Percentiles rank a stretch among this genome's conserved stretches.
These are phyloP conservation scores for Anastatus disparis DNA, from an alignment of 1,140 invertebrate genomes.

Conservation along the genomic window DNA sequence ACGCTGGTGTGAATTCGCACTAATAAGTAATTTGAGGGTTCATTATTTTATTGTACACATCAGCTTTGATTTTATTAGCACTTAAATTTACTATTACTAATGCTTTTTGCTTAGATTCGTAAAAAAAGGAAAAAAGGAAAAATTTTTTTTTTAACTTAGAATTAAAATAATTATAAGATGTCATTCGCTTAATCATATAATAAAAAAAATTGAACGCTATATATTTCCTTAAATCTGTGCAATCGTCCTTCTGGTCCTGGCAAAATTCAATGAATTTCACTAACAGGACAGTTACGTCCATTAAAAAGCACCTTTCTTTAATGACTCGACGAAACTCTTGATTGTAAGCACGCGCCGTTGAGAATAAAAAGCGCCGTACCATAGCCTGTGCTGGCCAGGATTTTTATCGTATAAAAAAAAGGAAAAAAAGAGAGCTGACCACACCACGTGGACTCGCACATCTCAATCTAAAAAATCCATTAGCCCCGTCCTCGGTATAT, in stretches of 20 bases:
- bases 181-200: too few species aligned
- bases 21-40: too few species aligned
- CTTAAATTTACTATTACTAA: too few species aligned
- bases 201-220: too few species aligned
- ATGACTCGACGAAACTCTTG: neutral
- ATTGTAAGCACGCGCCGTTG: neutral
- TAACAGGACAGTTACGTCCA: slow-evolving; percentile 24
- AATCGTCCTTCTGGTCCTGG: slow-evolving; percentile 4
- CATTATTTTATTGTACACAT: too few species aligned
- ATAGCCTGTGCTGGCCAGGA: neutral
- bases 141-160: too few species aligned
- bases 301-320: slow-evolving; percentile 19
- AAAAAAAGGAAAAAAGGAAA: too few species aligned
- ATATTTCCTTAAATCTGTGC: too few species aligned
- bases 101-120: too few species aligned
- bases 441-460: slow-evolving; percentile 32
- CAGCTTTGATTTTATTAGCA: too few species aligned
- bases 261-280: slow-evolving; percentile 30
- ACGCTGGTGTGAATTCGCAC: too few species aligned
- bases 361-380: neutral
- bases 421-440: neutral
- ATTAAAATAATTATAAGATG: too few species aligned
- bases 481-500: slow-evolving; percentile 49
- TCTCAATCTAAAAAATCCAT: slow-evolving; percentile 63
- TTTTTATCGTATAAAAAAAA: slow-evolving; percentile 18